Evolutionary conservation across 2,888 invertebrate species (phyloP).

Genomic region (Melinopterus prodromus): DNA sequence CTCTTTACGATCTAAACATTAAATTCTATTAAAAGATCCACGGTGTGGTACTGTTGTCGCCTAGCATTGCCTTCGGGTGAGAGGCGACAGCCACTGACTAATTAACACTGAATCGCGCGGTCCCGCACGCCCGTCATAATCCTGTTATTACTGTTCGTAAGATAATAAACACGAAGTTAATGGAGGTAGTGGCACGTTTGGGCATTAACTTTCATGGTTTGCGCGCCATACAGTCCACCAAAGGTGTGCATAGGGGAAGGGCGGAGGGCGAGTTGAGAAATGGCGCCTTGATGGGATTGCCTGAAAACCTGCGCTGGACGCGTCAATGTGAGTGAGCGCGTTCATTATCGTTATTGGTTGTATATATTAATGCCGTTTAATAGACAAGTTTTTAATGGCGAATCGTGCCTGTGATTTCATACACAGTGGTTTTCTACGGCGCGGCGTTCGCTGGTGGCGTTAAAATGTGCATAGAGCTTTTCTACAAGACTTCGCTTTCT

Average conservation of each 20-base stretch:
- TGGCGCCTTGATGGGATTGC: too few species aligned
- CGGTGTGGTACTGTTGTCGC: background rate
- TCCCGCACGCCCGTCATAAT: background rate
- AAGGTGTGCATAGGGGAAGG: background rate
- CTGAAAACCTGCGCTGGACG: background rate
- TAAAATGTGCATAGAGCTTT: background rate
- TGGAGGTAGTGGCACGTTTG: constrained; percentile 4
- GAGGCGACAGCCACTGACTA: background rate
- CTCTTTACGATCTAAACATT: background rate
- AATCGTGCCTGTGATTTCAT: background rate
- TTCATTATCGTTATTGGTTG: constrained; percentile 4
- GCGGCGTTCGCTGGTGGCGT: background rate
- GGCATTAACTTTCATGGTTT: background rate
- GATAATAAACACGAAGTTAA: background rate
- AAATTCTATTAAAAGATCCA: background rate
- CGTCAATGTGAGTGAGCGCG: background rate
- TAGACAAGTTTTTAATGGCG: constrained; percentile 4
- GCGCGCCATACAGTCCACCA: background rate
- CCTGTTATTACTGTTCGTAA: constrained; percentile 4
- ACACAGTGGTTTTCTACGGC: background rate
- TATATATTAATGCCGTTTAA: background rate
- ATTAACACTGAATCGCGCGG: constrained; percentile 4
- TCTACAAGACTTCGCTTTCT: background rate
- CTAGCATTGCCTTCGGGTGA: background rate
- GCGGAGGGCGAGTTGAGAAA: background rate